Conservation (phyloP, 2,888 invertebrate genomes). For the Drosophila tanythrix region DNA sequence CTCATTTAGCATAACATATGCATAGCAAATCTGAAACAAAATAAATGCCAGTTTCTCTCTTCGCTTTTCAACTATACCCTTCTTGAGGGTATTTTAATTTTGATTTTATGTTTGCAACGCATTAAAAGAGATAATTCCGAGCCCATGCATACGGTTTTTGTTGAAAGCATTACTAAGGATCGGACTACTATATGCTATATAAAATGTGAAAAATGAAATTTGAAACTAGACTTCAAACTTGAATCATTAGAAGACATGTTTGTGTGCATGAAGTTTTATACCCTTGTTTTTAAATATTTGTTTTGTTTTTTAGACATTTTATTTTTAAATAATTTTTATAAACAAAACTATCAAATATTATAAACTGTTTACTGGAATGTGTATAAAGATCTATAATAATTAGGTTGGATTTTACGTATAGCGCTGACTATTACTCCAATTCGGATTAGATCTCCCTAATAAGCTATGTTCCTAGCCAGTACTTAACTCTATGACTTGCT, state of each 20-base stretch:
- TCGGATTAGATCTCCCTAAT: background rate
- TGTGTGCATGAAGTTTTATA: background rate
- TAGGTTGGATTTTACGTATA: background rate
- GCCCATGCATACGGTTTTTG: too few relatives aligned
- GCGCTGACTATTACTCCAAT: background rate
- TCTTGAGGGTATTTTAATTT: background rate
- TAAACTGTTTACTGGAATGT: too few relatives aligned
- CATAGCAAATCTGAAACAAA: constrained; percentile 33
- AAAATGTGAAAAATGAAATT: background rate
- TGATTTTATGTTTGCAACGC: background rate
- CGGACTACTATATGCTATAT: background rate
- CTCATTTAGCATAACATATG: constrained; percentile 45
- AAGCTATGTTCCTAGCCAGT: background rate
- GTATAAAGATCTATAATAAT: background rate
- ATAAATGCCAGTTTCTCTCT: constrained; percentile 6
- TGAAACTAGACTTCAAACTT: background rate
- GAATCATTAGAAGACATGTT: background rate
- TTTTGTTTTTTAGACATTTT: background rate
- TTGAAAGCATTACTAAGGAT: too few relatives aligned
- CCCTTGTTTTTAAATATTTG: rapidly evolving
- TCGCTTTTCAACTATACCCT: background rate
- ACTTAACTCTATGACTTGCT: background rate
- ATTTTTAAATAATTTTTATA: background rate
- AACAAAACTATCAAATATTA: too few relatives aligned
- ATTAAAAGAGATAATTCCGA: background rate